Conservation (phyloP, 92 coral and sea anemone genomes). For the Zoanthus solanderi region DNA sequence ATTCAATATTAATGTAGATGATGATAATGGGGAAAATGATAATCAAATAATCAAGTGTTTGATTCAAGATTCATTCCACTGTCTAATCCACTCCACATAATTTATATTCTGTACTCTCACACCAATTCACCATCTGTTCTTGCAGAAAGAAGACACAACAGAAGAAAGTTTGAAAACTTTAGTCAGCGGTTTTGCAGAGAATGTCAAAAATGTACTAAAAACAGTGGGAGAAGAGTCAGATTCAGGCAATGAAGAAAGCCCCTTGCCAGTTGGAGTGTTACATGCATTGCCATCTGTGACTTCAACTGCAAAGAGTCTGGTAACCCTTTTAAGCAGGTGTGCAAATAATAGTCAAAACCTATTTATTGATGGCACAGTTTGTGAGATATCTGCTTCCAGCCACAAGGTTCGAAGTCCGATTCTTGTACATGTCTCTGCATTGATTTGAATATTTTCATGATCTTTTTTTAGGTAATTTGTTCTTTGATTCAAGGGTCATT, state of each 20-base stretch:
- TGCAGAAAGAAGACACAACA: constrained; percentile 28
- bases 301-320: constrained; percentile 6
- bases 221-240: background rate
- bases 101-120: background rate
- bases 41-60: too few species aligned
- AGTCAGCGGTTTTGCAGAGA: constrained; percentile 25
- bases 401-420: too few species aligned
- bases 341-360: background rate
- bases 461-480: too few species aligned
- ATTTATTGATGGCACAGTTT: too few species aligned
- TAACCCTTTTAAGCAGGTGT: constrained; percentile 20
- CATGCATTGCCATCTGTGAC: constrained; percentile 32
- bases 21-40: too few species aligned
- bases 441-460: too few species aligned
- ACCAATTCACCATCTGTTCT: background rate
- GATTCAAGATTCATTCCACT: too few species aligned
- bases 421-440: too few species aligned
- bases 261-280: constrained; percentile 19
- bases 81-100: background rate
- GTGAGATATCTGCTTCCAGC: too few species aligned
- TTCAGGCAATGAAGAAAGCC: background rate
- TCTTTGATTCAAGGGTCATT: too few species aligned
- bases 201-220: constrained; percentile 1
- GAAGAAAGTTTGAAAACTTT: constrained; percentile 39
- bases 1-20: too few species aligned